phyloP scores from a whole-genome alignment of 2,113 vertebrate genomes.

The Triplophysa tibetana region DNA sequence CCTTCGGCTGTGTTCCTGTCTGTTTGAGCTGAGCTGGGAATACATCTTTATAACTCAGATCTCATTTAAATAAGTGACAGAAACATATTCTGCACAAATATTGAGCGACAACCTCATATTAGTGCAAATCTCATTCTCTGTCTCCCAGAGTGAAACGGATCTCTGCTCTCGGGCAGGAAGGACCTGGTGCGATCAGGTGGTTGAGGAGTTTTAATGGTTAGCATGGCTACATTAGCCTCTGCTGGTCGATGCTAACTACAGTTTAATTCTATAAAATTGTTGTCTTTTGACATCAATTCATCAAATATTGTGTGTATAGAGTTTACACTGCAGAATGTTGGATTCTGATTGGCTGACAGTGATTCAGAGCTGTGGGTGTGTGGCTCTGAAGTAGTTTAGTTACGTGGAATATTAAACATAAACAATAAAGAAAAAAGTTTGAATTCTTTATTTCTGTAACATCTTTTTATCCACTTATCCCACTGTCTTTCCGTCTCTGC shows the following conservation, averaged over 20 bases:
- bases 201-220: no score
- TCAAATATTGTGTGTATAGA: no score
- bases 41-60: conserved; percentile 38
- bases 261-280: no score
- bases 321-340: no score
- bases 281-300: no score
- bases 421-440: no score
- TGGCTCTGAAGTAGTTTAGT: no score
- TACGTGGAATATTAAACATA: no score
- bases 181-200: background rate
- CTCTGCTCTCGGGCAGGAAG: background rate
- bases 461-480: conserved; percentile 12
- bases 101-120: background rate
- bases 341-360: no score
- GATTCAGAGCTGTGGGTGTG: no score
- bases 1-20: conserved; percentile 7
- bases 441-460: background rate
- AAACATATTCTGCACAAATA: conserved; percentile 20
- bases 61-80: conserved; percentile 20
- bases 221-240: no score
- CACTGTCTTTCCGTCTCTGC: background rate
- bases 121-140: background rate
- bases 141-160: background rate
- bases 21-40: conserved; percentile 8
- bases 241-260: no score